phyloP scores from a whole-genome alignment of 2,797 vertebrate genomes.

The Sciaenops ocellatus region DNA sequence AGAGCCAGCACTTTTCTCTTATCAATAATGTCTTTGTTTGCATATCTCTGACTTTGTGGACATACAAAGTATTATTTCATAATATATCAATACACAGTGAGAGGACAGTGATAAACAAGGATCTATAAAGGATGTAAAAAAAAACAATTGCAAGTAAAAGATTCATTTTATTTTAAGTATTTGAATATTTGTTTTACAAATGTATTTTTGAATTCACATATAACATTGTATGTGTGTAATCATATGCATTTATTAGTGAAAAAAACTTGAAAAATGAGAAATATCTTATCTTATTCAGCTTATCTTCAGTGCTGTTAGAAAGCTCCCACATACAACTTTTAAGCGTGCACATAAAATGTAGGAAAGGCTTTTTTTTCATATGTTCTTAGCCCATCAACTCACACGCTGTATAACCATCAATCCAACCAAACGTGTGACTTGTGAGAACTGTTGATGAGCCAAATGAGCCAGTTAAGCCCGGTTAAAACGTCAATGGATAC shows the following conservation, averaged over 20 bases:
- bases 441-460: constrained; percentile 4
- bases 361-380: too few species aligned
- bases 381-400: neutral
- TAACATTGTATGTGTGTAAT: neutral
- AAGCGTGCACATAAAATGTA: neutral
- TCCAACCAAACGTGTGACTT: neutral
- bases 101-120: neutral
- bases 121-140: neutral
- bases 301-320: neutral
- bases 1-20: neutral
- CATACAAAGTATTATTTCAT: neutral
- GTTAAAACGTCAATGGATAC: neutral
- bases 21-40: neutral
- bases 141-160: neutral
- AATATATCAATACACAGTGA: neutral
- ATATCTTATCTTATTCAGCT: neutral
- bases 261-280: neutral
- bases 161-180: neutral
- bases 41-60: neutral
- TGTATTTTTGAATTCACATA: neutral
- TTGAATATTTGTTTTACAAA: neutral
- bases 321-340: neutral
- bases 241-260: neutral
- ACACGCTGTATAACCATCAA: too few species aligned
- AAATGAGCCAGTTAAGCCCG: neutral